Percentiles rank a stretch among this genome's conserved stretches.
Conservation (phyloP, 2,797 vertebrate genomes). For the Odontamblyopus lacepedii region DNA sequence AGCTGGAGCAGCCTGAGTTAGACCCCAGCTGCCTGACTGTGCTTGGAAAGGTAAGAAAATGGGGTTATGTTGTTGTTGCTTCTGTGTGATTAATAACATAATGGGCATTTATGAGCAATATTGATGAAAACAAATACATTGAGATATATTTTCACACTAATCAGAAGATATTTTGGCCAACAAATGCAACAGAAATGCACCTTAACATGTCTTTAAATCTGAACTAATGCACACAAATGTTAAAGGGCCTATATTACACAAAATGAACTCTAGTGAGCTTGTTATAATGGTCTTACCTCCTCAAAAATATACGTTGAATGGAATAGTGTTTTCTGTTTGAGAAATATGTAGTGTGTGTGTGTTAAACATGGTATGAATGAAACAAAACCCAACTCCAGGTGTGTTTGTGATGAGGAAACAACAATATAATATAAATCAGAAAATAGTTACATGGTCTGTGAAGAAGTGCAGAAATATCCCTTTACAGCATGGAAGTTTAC, state of each 20-base stretch:
- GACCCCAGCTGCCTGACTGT: conserved; percentile 97
- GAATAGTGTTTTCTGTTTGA: no score
- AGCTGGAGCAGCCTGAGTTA: conserved; percentile 94
- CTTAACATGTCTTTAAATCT: not conserved
- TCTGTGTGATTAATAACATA: not conserved
- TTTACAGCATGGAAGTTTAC: not conserved
- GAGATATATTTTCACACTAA: not conserved
- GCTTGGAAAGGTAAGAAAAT: conserved; percentile 89
- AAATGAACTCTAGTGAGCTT: no score
- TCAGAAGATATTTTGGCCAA: not conserved
- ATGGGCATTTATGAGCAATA: not conserved
- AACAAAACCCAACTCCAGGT: no score
- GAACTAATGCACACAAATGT: not conserved
- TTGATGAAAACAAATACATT: no score
- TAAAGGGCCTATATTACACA: not conserved
- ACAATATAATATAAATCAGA: no score
- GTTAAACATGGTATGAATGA: no score
- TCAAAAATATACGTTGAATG: no score
- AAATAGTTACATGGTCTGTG: no score
- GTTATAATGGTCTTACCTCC: no score
- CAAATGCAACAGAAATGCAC: not conserved
- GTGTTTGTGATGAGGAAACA: no score
- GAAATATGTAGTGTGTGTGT: no score
- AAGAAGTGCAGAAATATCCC: not conserved
- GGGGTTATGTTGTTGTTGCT: not conserved